A percentile compares a stretch with the other conserved stretches of the same genome.
Evolutionary conservation across 2,888 invertebrate species (phyloP).

Genomic region (Caenorhabditis macrosperma): DNA sequence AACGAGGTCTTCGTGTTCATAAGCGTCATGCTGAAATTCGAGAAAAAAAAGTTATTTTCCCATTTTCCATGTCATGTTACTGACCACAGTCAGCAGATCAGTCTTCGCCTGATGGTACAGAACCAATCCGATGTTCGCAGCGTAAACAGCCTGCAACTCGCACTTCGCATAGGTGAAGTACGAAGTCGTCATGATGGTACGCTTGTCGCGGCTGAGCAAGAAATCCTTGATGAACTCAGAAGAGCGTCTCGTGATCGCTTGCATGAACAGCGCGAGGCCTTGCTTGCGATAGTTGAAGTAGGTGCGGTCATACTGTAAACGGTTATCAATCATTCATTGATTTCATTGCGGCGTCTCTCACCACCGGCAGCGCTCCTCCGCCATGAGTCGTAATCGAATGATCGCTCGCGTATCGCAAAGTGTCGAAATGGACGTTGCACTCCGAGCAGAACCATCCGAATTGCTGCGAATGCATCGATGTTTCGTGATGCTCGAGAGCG

Average conservation of each 20-base stretch:
- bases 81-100: slow-evolving; percentile 1
- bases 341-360: neutral
- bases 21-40: neutral
- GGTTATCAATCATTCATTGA: neutral
- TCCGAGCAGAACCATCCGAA: slow-evolving; percentile 32
- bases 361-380: slow-evolving; percentile 33
- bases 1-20: slow-evolving; percentile 20
- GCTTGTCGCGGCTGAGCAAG: slow-evolving; percentile 19
- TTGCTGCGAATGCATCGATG: slow-evolving; percentile 6
- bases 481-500: slow-evolving; percentile 37
- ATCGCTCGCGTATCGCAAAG: slow-evolving; percentile 26
- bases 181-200: slow-evolving; percentile 15
- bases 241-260: slow-evolving; percentile 10
- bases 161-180: slow-evolving; percentile 33
- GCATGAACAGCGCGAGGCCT: slow-evolving; percentile 3
- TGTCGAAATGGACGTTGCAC: slow-evolving; percentile 24
- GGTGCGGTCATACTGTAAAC: slow-evolving; percentile 13
- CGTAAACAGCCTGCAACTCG: slow-evolving; percentile 26
- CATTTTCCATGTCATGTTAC: neutral
- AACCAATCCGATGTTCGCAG: slow-evolving; percentile 11
- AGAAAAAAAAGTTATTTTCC: neutral
- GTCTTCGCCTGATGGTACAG: slow-evolving; percentile 31
- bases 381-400: slow-evolving; percentile 33
- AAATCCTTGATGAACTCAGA: slow-evolving; percentile 23
- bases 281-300: neutral